Evolutionary conservation across 23 tunicate species (phyloP), one percentile per base, ranked within the genome.

Genomic region (Corella eumyota): DNA sequence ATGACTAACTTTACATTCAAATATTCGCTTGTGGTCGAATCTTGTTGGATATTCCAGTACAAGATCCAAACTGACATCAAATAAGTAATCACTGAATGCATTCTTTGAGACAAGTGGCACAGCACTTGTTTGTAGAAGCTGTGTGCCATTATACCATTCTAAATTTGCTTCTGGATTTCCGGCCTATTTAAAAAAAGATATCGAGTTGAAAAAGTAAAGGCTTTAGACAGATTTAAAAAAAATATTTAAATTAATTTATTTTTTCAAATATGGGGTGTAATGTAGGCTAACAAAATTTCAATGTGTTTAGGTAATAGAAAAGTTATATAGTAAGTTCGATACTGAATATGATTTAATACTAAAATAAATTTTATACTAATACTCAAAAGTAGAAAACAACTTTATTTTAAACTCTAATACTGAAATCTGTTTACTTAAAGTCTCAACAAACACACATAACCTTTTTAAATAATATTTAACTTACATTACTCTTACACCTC

Each of bases 121-220:
- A 1, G 28, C 31, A n/a, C 9, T 44, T 36, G 27, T 28, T 2
- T 19, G 32, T 6, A 65, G 24, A 15, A 48, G 52, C 22, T 3
- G 34, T 2, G 56, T 54, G 13, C 95, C 95, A 46, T 86, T 86
- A 79, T 67, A 62, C 95, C 95, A 86, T 0, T 56, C 31, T 15
- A 86, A 38, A 17, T 33, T 36, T 6, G 95, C 58, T 2, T 40
- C 79, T 26, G 95, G 95, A 50, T 77, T 86, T 11, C 95, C 95
- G 17, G 64, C 78, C 73, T 85, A 56, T 30, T 32, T 30, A 40
- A 17, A 40, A 40, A 40, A 15, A 40, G 11, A 9, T 40, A 15
- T 40, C 15, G 48, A 40, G 48, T 40, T 40, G 48, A 9, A 9
- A 40, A n/a, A n/a, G n/a, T n/a, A n/a, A n/a, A n/a, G n/a, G n/a